Evolutionary conservation across 1,140 invertebrate genomes (phyloP).

Genomic region (Brachionus koreanus): DNA sequence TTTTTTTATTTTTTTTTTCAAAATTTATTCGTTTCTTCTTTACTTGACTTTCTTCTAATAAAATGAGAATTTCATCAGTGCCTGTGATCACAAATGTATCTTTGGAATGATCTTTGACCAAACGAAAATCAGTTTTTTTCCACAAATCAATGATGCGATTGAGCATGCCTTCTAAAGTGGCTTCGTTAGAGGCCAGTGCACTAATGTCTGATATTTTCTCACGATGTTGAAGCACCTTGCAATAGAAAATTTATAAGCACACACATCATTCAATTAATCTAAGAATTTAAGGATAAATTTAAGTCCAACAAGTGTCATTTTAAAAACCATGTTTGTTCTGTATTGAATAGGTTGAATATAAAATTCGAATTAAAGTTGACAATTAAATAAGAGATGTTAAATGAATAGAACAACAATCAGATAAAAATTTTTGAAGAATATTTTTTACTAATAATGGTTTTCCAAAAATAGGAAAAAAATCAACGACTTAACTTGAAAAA

Average conservation of each 20-base stretch:
- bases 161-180: constrained; percentile 70
- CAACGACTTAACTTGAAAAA: too few relatives aligned
- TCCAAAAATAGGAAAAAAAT: too few relatives aligned
- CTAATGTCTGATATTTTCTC: constrained; percentile 75
- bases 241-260: not conserved
- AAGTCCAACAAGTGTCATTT: not conserved
- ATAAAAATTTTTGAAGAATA: too few relatives aligned
- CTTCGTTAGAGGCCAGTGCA: constrained; percentile 76
- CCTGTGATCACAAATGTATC: constrained; percentile 75
- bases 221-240: constrained; percentile 66
- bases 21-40: constrained; percentile 61
- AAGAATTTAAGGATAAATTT: not conserved
- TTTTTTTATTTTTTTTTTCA: not conserved
- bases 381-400: too few relatives aligned
- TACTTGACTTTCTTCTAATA: constrained; percentile 77
- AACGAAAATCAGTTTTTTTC: constrained; percentile 55
- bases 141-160: constrained; percentile 65
- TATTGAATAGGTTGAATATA: too few relatives aligned
- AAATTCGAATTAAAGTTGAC: too few relatives aligned
- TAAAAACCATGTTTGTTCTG: not conserved
- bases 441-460: too few relatives aligned
- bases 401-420: too few relatives aligned
- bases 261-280: not conserved
- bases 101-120: constrained; percentile 57
- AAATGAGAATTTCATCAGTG: constrained; percentile 73